Evolutionary conservation across 2,113 vertebrate genomes (phyloP), one percentile per base, ranked within the genome.

Genomic region (Thalassoma bifasciatum): DNA sequence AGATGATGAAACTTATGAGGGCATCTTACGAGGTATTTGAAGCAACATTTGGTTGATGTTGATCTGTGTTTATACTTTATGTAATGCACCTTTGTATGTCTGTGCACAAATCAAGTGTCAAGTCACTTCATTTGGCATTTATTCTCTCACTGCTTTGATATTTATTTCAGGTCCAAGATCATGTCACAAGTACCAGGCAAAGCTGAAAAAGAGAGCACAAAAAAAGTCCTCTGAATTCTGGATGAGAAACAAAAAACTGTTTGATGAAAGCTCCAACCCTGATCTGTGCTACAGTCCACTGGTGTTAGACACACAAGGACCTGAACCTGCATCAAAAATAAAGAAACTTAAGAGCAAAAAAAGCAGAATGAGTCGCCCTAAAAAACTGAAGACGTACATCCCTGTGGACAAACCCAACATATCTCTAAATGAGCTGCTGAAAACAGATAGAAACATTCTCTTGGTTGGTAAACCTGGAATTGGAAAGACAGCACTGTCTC

Each of bases 391-490:
- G 24, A 67, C 30, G 1, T 85, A 78, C 56, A 7, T 81, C 17
- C 78, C 78, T 17, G 38, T 64, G 16, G n/a, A 23, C n/a, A 64
- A 23, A 59, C 3, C 16, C 40, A 47, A 44, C 4, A 66, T 37
- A 0, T 78, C 70, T 2, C 78, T 66, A 17, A 30, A 17, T 64
- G 23, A 38, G 2, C 66, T 85, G 50, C 46, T 85, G 62, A 64
- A 72, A 64, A 64, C 2, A 1, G 2, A 30, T 37, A 5, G 50
- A 58, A 16, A 54, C 79, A 56, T 78, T 4, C 44, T 81, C 2
- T 8, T 81, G 26, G 66, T 82, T 30, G 83, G 83, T 23, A 67
- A 85, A 12, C 70, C 83, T 75, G 83, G 83, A 10, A 75, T 64
- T 54, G 83, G 78, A 78, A 85, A 85, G 61, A 72, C 83, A 1